Conservation (phyloP, 2,113 vertebrate species). For the Sceloporus undulatus region DNA sequence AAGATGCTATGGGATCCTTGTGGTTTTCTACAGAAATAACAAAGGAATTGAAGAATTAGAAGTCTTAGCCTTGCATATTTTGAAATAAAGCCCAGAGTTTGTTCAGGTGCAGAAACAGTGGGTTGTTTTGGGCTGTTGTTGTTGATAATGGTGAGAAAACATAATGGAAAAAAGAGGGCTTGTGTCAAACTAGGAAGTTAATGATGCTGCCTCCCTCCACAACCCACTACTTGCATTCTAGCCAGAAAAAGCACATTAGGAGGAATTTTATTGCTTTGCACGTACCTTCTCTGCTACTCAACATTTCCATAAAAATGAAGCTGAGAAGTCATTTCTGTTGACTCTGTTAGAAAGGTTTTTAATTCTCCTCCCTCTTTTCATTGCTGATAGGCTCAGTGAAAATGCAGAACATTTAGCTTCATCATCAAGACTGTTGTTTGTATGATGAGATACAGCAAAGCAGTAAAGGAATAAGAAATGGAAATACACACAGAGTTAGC, state of each 20-base stretch:
- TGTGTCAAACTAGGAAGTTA: background rate
- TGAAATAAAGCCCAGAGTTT: background rate
- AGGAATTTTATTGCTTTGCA: constrained; percentile 18
- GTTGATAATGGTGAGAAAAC: background rate
- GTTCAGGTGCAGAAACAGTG: background rate
- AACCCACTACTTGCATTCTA: background rate
- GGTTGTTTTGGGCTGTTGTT: background rate
- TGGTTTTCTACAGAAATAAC: background rate
- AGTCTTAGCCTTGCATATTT: background rate
- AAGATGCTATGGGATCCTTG: background rate
- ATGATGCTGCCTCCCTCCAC: background rate
- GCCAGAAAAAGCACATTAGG: background rate
- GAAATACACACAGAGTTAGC: background rate
- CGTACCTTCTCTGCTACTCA: background rate
- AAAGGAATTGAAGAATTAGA: background rate
- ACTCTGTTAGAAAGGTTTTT: constrained; percentile 14
- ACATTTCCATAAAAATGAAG: constrained; percentile 17
- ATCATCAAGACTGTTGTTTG: constrained; percentile 6
- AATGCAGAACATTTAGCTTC: background rate
- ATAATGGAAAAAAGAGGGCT: background rate
- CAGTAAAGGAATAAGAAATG: background rate
- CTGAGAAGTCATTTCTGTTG: background rate
- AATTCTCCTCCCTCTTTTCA: constrained; percentile 6
- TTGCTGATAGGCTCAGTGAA: background rate
- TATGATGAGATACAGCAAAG: background rate